Evolutionary conservation across 1,140 invertebrate species (phyloP), one percentile per base, ranked within the genome.

Genomic region (Zaprionus inermis): DNA sequence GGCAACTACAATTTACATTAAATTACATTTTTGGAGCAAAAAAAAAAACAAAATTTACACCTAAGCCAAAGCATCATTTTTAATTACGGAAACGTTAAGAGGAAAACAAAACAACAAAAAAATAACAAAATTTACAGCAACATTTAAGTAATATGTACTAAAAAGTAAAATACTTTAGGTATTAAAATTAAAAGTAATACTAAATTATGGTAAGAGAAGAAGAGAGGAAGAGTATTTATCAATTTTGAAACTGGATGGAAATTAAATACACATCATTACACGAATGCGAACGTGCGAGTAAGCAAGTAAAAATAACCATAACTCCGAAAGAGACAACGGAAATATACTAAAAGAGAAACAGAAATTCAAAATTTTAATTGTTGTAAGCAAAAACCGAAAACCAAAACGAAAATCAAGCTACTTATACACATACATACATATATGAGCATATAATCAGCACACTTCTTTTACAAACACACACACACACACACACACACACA

Each of bases 51-150:
- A 72, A 76, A 81, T 63, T 79, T 83, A 82, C 67, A 77, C 69
- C 76, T 83, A 86, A 82, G 83, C 83, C 83, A 86, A 86, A 90
- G 81, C 86, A 83, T 90, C 86, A 90, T 86, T 90, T 90, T 90
- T 86, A 78, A 66, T 77, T 65, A 41, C 7, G 38, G 7, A 44
- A 61, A 34, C 36, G 30, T 36, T 70, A 76, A 73, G 69, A 60
- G 72, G 69, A 52, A 61, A 49, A 52, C n/a, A 52, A 56, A 61
- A 79, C 67, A 69, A 56, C 7, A 34, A 59, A 36, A 73, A 56
- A 12, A 34, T 54, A 36, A 73, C 14, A 14, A 66, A 75, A 60
- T 44, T 44, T 68, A 64, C 51, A 68, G 54, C 63, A 72, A 77
- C 52, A 66, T 59, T 67, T 67, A 68, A 75, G 67, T 70, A 78